A percentile compares a stretch with the other conserved stretches of the same genome.
These are phyloP conservation scores for Sus scrofa DNA, from an alignment of 2,113 vertebrate genomes.

Conservation along the genomic window DNA sequence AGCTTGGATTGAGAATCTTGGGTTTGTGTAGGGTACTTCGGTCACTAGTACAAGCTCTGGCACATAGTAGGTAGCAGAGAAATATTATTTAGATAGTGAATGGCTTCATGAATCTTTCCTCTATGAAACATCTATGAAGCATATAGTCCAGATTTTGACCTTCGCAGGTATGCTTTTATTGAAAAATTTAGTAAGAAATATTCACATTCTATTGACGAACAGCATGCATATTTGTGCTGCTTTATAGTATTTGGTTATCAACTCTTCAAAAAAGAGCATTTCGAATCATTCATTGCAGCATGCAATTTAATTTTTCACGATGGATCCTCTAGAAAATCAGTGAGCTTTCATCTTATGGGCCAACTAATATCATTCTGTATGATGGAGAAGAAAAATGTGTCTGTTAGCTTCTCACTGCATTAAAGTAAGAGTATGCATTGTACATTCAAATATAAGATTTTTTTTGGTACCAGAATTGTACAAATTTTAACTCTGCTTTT, in stretches of 20 bases:
- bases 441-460: not conserved
- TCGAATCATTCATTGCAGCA: not conserved
- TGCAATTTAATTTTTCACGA: slow-evolving; percentile 24
- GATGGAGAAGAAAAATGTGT: not conserved
- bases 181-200: not conserved
- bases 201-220: not conserved
- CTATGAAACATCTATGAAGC: not conserved
- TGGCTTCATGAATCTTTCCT: not conserved
- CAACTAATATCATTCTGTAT: not conserved
- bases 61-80: not conserved
- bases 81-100: not conserved
- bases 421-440: not conserved
- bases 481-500: slow-evolving; percentile 42
- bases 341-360: not conserved
- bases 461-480: not conserved
- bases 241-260: not conserved
- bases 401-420: not conserved
- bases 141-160: not conserved
- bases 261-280: not conserved
- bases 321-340: not conserved
- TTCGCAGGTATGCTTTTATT: not conserved
- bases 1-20: not conserved
- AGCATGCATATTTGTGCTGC: not conserved
- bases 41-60: not conserved
- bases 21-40: not conserved